These are phyloP conservation scores for Oophaga sylvatica DNA, from an alignment of 2,797 vertebrate genomes.

Conservation along the genomic window DNA sequence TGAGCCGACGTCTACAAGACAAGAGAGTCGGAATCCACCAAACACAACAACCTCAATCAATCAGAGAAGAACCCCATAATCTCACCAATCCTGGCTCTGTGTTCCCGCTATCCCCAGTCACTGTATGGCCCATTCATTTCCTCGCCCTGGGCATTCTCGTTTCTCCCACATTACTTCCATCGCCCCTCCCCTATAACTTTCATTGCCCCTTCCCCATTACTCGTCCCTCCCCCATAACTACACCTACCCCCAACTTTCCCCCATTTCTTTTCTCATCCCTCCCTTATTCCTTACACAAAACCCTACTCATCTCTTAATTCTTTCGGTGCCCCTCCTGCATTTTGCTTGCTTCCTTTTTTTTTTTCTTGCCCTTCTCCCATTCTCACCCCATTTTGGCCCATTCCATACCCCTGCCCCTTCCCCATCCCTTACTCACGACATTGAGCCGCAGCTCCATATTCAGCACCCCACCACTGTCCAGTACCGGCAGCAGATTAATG, in stretches of 20 bases:
- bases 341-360: too few relatives aligned
- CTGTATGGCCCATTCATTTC: background rate
- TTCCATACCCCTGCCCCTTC: background rate
- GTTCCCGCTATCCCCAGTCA: background rate
- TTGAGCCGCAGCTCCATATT: slow-evolving; percentile 97
- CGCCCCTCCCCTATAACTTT: background rate
- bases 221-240: background rate
- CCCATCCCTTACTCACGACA: slow-evolving; percentile 75
- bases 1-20: slow-evolving; percentile 79
- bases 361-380: too few relatives aligned
- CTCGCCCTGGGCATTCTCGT: background rate
- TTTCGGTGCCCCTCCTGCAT: too few relatives aligned
- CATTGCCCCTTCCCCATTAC: too few relatives aligned
- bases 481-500: slow-evolving; percentile 91
- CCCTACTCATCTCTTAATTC: too few relatives aligned
- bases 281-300: too few relatives aligned
- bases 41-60: background rate
- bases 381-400: background rate
- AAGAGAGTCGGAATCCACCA: background rate
- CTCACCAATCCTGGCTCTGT: background rate
- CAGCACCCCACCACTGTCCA: slow-evolving; percentile 94
- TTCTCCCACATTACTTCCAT: background rate
- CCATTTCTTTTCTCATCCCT: background rate
- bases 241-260: background rate
- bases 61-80: too few relatives aligned